Conservation (phyloP, 30 jellyfish, hydroid and myxozoan species). For the Cassiopea andromeda region DNA sequence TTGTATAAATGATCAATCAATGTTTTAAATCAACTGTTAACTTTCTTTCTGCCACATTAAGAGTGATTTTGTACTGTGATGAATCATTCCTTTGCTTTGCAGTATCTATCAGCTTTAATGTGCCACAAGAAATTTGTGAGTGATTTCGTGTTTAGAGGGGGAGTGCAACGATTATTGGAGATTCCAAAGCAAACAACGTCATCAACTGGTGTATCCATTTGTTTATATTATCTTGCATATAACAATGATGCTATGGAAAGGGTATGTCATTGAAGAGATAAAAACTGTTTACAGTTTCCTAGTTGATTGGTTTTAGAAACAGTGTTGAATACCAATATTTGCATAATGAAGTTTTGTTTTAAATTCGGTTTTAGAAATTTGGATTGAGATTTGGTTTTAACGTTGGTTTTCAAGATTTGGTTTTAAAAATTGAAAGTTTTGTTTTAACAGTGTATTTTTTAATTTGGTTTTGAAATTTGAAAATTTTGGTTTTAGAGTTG, state of each 20-base stretch:
- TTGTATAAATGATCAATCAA: too few relatives aligned
- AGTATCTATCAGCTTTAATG: conserved; percentile 86
- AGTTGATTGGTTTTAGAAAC: too few relatives aligned
- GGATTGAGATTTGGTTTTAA: too few relatives aligned
- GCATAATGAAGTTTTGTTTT: too few relatives aligned
- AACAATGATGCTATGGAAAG: conserved; percentile 89
- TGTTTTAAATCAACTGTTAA: background rate
- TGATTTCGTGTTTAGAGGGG: conserved; percentile 88
- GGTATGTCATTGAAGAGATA: conserved; percentile 27
- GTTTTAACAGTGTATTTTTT: too few relatives aligned
- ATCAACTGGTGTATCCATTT: conserved; percentile 87
- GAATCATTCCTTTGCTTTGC: background rate
- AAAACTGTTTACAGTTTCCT: background rate
- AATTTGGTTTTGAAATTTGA: too few relatives aligned
- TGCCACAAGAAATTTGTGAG: conserved; percentile 91
- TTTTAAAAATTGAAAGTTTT: too few relatives aligned
- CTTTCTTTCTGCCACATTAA: background rate
- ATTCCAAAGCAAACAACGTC: conserved; percentile 85
- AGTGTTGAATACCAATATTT: too few relatives aligned
- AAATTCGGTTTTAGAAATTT: too few relatives aligned
- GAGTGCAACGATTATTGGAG: conserved; percentile 84
- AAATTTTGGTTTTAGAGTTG: too few relatives aligned
- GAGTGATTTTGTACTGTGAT: background rate
- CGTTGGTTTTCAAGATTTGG: too few relatives aligned
- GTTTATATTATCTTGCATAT: conserved; percentile 80